Conservation (phyloP, 2,113 vertebrate species). For the Pantherophis guttatus region DNA sequence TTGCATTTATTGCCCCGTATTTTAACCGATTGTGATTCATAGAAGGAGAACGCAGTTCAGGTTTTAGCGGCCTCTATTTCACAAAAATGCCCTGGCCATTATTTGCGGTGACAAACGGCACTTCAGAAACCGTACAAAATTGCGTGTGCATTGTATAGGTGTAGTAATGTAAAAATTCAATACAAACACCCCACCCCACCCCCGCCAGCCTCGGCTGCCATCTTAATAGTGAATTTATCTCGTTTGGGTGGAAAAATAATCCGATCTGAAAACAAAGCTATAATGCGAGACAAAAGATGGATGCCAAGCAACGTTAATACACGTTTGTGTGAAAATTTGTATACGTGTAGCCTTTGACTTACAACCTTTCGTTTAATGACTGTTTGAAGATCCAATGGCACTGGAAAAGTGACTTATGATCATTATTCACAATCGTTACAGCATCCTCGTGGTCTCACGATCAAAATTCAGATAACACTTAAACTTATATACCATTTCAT, state of each 20-base stretch:
- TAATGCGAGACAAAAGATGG: background rate
- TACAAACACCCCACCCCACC: no score
- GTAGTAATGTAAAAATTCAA: background rate
- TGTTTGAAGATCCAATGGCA: no score
- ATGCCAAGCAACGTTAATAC: conserved; percentile 13
- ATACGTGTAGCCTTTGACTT: background rate
- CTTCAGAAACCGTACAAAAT: background rate
- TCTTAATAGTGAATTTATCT: background rate
- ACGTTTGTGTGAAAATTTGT: background rate
- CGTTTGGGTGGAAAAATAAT: background rate
- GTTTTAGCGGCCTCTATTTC: background rate
- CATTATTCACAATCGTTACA: no score
- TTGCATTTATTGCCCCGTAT: background rate
- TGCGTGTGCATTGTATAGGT: background rate
- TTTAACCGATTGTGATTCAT: background rate
- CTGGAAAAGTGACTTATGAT: no score
- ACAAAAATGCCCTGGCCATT: background rate
- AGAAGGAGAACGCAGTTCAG: no score
- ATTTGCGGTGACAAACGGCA: background rate
- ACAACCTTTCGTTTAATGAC: no score
- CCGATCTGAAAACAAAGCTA: background rate
- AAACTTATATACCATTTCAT: no score
- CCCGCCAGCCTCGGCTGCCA: background rate
- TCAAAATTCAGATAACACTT: no score
- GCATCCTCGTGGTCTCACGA: no score